Evolutionary conservation across 2,113 vertebrate species (phyloP).

Genomic region (Semnornis frantzii): DNA sequence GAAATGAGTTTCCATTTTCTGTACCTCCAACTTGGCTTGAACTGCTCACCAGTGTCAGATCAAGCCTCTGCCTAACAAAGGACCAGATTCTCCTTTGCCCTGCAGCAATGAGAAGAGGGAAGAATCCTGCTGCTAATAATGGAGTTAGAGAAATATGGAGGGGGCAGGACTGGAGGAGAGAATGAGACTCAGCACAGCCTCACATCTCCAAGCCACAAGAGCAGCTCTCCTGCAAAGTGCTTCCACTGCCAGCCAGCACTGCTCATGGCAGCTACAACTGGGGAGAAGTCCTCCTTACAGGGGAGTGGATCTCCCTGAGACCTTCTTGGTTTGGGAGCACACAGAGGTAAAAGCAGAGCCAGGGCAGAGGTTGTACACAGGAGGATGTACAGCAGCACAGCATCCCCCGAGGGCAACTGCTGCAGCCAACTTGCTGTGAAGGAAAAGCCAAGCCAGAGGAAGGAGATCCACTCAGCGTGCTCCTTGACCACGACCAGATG

Average conservation of each 20-base stretch:
- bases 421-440: not conserved
- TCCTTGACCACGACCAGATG: not conserved
- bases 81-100: not conserved
- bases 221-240: not conserved
- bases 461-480: not conserved
- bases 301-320: not conserved
- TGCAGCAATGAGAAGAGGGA: not conserved
- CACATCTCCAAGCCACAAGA: not conserved
- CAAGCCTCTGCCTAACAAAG: not conserved
- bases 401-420: not conserved
- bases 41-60: not conserved
- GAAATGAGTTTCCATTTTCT: not conserved
- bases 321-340: not conserved
- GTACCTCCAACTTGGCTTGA: not conserved
- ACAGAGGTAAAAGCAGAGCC: not conserved
- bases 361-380: rapidly evolving
- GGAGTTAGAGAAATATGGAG: rapidly evolving
- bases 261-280: not conserved
- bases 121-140: not conserved
- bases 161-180: not conserved
- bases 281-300: not conserved
- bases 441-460: not conserved
- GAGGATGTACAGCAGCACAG: not conserved
- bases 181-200: not conserved
- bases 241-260: not conserved